A percentile compares a stretch with the other conserved stretches of the same genome.
Evolutionary conservation across 2,797 vertebrate species (phyloP).

Genomic region (Staurois parvus): DNA sequence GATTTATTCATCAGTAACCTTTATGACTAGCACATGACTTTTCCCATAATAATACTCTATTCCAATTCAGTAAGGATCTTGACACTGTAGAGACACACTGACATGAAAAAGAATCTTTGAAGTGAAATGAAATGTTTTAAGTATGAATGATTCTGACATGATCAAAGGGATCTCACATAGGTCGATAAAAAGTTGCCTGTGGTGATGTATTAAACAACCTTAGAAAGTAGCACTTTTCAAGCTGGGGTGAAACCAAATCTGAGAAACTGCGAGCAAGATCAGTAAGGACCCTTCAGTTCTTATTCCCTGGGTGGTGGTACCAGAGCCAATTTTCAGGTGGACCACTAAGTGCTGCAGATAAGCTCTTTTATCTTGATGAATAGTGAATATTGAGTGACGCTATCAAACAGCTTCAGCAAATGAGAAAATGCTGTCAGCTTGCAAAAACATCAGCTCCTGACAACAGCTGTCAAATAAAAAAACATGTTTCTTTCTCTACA

Average conservation of each 20-base stretch:
- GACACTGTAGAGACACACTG: background rate
- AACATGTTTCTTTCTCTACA: too few relatives aligned
- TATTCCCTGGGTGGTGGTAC: background rate
- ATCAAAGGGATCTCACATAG: background rate
- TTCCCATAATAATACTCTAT: background rate
- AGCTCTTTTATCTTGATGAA: background rate
- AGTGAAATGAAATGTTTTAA: background rate
- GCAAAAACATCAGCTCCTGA: too few relatives aligned
- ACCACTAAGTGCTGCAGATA: background rate
- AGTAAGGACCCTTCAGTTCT: background rate
- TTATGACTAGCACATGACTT: background rate
- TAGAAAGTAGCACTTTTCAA: background rate
- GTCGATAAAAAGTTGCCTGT: background rate
- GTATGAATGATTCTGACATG: background rate
- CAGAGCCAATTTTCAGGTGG: background rate
- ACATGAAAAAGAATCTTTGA: background rate
- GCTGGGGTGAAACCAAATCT: background rate
- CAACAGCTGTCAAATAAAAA: too few relatives aligned
- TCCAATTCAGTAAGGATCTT: background rate
- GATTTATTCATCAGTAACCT: background rate
- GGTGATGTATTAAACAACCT: background rate
- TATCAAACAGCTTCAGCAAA: background rate
- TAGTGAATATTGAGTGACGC: background rate
- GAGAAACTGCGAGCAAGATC: background rate
- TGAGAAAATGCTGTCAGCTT: background rate